These are phyloP conservation scores for Liolophura sinensis DNA, from an alignment of 1,140 invertebrate species.

Conservation along the genomic window DNA sequence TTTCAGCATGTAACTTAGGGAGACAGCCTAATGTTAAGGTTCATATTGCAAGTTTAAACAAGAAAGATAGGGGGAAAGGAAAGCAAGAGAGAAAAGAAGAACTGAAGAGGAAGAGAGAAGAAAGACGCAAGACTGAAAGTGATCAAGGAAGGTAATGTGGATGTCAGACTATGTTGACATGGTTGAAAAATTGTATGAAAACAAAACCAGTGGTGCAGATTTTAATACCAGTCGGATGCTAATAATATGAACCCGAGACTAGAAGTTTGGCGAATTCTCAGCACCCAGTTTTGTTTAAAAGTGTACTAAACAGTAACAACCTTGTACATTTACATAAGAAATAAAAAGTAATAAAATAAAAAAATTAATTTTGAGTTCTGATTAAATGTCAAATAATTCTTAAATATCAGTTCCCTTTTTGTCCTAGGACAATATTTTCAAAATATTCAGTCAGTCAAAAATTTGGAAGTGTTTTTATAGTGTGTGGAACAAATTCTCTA, in stretches of 20 bases:
- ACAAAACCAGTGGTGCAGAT: too few species aligned
- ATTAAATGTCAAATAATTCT: not conserved
- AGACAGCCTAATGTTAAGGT: not conserved
- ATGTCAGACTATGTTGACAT: too few species aligned
- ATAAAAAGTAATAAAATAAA: not conserved
- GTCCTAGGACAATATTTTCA: not conserved
- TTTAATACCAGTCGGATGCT: too few species aligned
- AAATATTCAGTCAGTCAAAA: not conserved
- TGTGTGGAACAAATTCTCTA: slow-evolving; percentile 1
- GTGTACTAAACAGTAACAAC: too few species aligned
- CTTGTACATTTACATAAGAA: too few species aligned
- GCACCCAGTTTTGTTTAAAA: too few species aligned
- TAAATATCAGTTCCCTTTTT: not conserved
- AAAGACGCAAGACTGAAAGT: not conserved
- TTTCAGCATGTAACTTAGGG: too few species aligned
- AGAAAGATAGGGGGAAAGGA: not conserved
- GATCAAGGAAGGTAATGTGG: not conserved
- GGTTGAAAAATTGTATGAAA: too few species aligned
- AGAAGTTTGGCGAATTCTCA: too few species aligned
- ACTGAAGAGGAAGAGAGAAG: not conserved
- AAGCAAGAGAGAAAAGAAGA: not conserved
- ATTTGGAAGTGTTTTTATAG: not conserved
- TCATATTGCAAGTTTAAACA: not conserved
- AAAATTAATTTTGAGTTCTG: not conserved
- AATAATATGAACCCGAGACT: too few species aligned